Evolutionary conservation across 2,888 invertebrate species (phyloP).

Genomic region (Heliconius cydno): DNA sequence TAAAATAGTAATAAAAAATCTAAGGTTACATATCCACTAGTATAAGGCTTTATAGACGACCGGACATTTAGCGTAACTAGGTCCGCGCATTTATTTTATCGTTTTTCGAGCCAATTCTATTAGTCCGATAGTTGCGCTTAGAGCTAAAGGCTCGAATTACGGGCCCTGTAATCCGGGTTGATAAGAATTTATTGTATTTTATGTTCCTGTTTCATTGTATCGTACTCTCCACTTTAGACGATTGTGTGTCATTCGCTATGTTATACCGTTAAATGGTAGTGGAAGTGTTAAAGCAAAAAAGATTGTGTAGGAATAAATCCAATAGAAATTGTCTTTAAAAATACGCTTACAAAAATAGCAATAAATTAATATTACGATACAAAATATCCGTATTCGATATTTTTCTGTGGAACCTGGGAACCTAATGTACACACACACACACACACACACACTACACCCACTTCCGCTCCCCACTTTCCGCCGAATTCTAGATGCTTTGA

Average conservation of each 20-base stretch:
- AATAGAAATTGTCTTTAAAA: too few relatives aligned
- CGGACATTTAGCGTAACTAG: conserved; percentile 29
- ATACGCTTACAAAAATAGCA: too few relatives aligned
- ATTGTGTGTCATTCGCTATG: conserved; percentile 8
- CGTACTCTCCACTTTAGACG: conserved; percentile 1
- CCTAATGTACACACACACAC: too few relatives aligned
- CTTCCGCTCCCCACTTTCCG: too few relatives aligned
- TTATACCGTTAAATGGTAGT: neutral
- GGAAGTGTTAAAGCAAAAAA: neutral
- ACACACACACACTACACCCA: too few relatives aligned
- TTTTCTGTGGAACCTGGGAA: too few relatives aligned
- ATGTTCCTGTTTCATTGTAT: conserved; percentile 18
- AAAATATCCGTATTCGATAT: too few relatives aligned
- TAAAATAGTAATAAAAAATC: conserved; percentile 23
- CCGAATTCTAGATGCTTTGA: too few relatives aligned
- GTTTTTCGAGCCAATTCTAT: conserved; percentile 44
- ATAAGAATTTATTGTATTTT: conserved; percentile 35
- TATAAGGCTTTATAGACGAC: conserved; percentile 17
- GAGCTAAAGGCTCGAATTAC: conserved; percentile 41
- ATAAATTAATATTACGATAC: too few relatives aligned
- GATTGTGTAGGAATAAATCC: too few relatives aligned
- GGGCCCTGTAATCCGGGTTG: conserved; percentile 33
- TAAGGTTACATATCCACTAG: neutral
- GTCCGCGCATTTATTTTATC: conserved; percentile 36
- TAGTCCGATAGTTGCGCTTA: conserved; percentile 42